Evolutionary conservation across 2,888 invertebrate species (phyloP), one percentile per base, ranked within the genome.

Genomic region (Eupithecia subfuscata): DNA sequence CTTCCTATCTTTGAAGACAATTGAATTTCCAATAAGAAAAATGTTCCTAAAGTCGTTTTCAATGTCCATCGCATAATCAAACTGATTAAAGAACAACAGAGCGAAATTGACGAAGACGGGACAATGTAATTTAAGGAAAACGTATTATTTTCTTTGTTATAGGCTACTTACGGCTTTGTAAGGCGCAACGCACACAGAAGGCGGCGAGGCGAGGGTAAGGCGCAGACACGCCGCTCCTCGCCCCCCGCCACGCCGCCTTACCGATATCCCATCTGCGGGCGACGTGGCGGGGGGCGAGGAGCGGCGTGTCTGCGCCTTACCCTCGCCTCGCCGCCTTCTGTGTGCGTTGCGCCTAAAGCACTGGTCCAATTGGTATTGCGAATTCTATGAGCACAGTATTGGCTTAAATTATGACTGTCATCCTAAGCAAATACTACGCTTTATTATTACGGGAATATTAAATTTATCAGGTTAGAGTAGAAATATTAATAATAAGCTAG

Each of bases 61-160:
- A 68, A 68, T 43, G 68, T 43, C 68, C 68, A 67, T 67, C 34
- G 34, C n/a, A 68, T 68, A 40, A 68, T 67, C 22, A 34, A 64
- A 68, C 68, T 25, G 68, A 68, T 68, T 68, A 68, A 67, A 68
- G 68, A 43, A 45, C 68, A 68, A 68, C 68, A 68, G 43, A 40
- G 3, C 43, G 40, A 22, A 68, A 68, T 68, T 68, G 22, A 25
- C 22, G 22, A 56, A 22, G 34, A 37, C 30, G 30, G 43, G 40
- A 68, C 43, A 68, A 68, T 43, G 8, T n/a, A 34, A 43, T n/a
- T 68, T 45, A 40, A 68, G 25, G 25, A 68, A 68, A 68, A 68
- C 8, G 25, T 37, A 68, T 43, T 43, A 22, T 68, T 43, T 68
- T 40, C 68, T 16, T 68, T 45, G 43, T 40, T 34, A 67, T n/a